A percentile compares a stretch with the other conserved stretches of the same genome.
Evolutionary conservation across 1,140 invertebrate genomes (phyloP).

Genomic region (Drosophila orosa): DNA sequence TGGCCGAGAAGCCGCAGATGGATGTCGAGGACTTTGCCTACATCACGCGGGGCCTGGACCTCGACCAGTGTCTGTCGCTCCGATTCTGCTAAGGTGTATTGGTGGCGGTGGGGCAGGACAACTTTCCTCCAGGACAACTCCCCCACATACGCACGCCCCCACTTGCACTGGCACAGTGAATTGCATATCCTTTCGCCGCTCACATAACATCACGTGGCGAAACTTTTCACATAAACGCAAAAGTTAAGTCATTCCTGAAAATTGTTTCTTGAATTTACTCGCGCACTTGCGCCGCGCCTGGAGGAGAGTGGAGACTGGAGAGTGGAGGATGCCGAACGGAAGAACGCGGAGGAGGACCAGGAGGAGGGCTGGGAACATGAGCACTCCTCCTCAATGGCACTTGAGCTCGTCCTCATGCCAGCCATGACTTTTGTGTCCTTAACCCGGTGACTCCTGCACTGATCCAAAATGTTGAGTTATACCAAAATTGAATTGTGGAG

Average conservation of each 20-base stretch:
- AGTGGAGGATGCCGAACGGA: neutral
- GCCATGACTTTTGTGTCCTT: constrained; percentile 58
- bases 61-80: constrained; percentile 55
- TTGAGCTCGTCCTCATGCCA: constrained; percentile 36
- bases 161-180: constrained; percentile 22
- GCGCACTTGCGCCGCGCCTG: constrained; percentile 53
- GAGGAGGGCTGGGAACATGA: constrained; percentile 40
- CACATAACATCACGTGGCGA: constrained; percentile 78
- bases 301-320: neutral
- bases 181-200: constrained; percentile 63
- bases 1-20: constrained; percentile 25
- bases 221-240: constrained; percentile 82
- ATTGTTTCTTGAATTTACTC: constrained; percentile 82
- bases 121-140: neutral
- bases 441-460: constrained; percentile 30
- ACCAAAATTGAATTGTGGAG: constrained; percentile 6
- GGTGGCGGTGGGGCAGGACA: neutral
- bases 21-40: constrained; percentile 44
- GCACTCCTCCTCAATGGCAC: constrained; percentile 57
- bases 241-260: constrained; percentile 83
- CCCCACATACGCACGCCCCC: neutral
- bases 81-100: constrained; percentile 31
- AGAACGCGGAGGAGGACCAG: neutral
- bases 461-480: neutral
- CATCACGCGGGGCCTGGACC: constrained; percentile 50